phyloP scores from a whole-genome alignment of 2,113 vertebrate genomes.

The Carlito syrichta region DNA sequence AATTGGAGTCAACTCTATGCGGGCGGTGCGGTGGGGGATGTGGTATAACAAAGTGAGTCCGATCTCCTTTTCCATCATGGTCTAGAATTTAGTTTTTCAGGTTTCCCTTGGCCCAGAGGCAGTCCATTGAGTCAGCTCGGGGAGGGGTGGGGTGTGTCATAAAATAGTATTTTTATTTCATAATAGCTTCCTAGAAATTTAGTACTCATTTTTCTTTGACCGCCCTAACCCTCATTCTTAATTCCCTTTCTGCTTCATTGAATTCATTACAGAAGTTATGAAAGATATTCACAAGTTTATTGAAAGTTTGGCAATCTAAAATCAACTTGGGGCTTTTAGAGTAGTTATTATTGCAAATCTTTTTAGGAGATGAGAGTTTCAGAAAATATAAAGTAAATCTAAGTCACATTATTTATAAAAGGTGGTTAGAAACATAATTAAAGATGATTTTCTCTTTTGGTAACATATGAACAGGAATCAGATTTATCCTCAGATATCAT shows the following conservation, averaged over 20 bases:
- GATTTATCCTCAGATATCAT: background rate
- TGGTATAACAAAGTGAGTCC: too few relatives aligned
- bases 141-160: too few relatives aligned
- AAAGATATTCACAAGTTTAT: background rate
- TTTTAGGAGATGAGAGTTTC: background rate
- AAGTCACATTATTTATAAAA: background rate
- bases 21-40: too few relatives aligned
- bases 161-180: too few relatives aligned
- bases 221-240: background rate
- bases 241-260: background rate
- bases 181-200: background rate
- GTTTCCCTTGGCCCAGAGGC: too few relatives aligned
- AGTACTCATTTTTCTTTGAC: background rate
- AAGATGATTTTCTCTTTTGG: background rate
- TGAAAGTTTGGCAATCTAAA: too few relatives aligned
- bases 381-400: background rate
- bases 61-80: too few relatives aligned
- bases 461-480: background rate
- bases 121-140: too few relatives aligned
- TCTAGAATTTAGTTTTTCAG: too few relatives aligned
- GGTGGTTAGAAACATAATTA: background rate
- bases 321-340: background rate
- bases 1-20: too few relatives aligned
- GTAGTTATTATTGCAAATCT: background rate
- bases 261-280: accelerated